Evolutionary conservation across 2,113 vertebrate genomes (phyloP).

Genomic region (Zosterops pallidus): DNA sequence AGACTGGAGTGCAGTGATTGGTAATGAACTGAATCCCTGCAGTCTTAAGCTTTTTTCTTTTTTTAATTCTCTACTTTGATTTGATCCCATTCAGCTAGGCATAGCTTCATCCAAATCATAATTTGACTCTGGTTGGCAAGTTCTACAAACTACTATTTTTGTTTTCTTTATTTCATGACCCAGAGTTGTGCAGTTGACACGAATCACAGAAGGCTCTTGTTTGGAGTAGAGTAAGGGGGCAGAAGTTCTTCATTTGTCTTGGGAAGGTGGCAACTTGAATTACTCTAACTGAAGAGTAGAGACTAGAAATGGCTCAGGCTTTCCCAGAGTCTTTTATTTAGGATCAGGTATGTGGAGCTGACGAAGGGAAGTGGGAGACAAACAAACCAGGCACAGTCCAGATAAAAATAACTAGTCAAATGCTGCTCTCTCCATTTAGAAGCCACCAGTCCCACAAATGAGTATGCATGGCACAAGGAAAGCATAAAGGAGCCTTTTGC

Average conservation of each 20-base stretch:
- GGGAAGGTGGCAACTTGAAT: neutral
- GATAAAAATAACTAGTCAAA: conserved; percentile 46
- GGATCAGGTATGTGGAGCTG: conserved; percentile 7
- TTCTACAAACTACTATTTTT: conserved; percentile 1
- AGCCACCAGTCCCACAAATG: conserved; percentile 13
- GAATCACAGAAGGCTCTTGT: neutral
- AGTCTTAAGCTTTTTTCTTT: neutral
- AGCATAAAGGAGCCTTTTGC: conserved; percentile 15
- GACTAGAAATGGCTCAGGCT: neutral
- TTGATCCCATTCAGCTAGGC: conserved; percentile 33
- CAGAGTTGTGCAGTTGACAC: neutral
- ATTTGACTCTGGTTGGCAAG: neutral
- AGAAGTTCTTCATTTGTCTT: neutral
- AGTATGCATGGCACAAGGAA: neutral
- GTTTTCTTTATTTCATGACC: neutral
- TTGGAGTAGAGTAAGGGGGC: neutral
- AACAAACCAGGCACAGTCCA: neutral
- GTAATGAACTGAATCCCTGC: neutral
- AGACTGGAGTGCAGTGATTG: neutral
- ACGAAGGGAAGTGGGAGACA: neutral
- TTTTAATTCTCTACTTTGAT: conserved; percentile 10
- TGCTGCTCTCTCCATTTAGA: neutral
- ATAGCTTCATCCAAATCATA: conserved; percentile 32
- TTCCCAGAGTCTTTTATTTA: neutral
- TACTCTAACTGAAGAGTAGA: neutral